Base-by-base conservation (phyloP, 1,140 invertebrate species). In the Delia radicum region DNA sequence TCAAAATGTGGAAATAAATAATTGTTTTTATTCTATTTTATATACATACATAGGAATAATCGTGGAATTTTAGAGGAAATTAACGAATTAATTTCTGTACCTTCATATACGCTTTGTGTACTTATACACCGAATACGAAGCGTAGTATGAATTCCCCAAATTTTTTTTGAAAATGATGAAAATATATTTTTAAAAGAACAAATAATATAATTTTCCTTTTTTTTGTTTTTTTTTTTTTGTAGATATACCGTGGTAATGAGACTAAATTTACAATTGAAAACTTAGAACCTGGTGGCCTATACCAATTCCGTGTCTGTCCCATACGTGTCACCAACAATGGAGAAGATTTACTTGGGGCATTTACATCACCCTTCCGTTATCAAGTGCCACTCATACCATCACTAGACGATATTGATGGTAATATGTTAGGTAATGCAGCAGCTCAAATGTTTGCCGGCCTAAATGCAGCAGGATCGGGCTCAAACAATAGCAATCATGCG, bases 201-300 rank as follows among this genome's bases (percentile, higher is more conserved):
- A 15, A 46, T 8, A 46, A 46, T 8, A n/a, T n/a, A n/a, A n/a
- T n/a, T n/a, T n/a, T 26, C 13, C n/a, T 74, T 74, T 74, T 2
- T 74, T 65, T 65, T 55, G 27, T 33, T 42, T 55, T 18, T 62
- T 69, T 46, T 28, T 55, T 76, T 82, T 85, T 81, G 24, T 86
- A 95, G 92, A 89, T 94, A 42, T 94, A 94, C 81, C 87, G 88
- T 78, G 94, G 93, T 55, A 79, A 87, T 75, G 93, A 92, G 75
- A 91, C 90, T 21, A 90, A 89, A 81, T 92, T 89, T 81, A 86
- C 85, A 72, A 83, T 95, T 79, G 90, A 91, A 77, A 90, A 91
- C 80, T 87, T 95, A 77, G 90, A 92, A 78, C 87, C 91, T 18
- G 91, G 91, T 76, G 89, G 89, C 29, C 92, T 94, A 77, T 95